These are phyloP conservation scores for Caenorhabditis imperialis DNA, from an alignment of 2,888 invertebrate species.

Conservation along the genomic window DNA sequence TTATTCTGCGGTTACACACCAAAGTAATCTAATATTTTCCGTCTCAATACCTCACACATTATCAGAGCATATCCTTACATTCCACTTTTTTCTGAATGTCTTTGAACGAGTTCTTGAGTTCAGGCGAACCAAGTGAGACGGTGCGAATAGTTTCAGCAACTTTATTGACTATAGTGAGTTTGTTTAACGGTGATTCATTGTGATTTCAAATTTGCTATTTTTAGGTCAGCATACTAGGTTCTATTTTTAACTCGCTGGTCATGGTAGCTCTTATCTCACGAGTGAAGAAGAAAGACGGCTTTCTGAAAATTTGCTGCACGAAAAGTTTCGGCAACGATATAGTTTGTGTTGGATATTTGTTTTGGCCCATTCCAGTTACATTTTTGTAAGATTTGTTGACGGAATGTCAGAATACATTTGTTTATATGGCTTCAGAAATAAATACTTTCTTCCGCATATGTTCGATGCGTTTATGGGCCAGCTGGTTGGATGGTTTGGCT, in stretches of 20 bases:
- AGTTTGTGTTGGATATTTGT: constrained; percentile 39
- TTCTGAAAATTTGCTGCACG: constrained; percentile 43
- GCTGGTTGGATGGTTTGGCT: constrained; percentile 45
- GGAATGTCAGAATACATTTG: too few species aligned
- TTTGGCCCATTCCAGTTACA: constrained; percentile 43
- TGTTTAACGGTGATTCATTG: not conserved
- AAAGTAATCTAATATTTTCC: too few species aligned
- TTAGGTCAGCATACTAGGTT: constrained; percentile 26
- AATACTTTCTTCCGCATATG: constrained; percentile 36
- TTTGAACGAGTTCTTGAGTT: constrained; percentile 29
- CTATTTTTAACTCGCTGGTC: constrained; percentile 26
- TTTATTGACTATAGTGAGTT: constrained; percentile 26
- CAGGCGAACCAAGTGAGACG: constrained; percentile 20
- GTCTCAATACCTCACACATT: not conserved
- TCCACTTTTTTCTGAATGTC: too few species aligned
- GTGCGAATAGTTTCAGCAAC: constrained; percentile 31
- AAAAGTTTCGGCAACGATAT: constrained; percentile 44
- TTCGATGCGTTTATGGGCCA: constrained; percentile 44
- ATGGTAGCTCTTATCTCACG: constrained; percentile 7
- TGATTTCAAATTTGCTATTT: not conserved
- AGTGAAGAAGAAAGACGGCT: constrained; percentile 31
- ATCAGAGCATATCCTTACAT: not conserved
- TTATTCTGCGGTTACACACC: too few species aligned
- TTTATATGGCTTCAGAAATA: constrained; percentile 14
- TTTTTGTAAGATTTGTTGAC: constrained; percentile 16